Evolutionary conservation across 2,797 vertebrate genomes (phyloP).

Genomic region (Mallotus villosus): DNA sequence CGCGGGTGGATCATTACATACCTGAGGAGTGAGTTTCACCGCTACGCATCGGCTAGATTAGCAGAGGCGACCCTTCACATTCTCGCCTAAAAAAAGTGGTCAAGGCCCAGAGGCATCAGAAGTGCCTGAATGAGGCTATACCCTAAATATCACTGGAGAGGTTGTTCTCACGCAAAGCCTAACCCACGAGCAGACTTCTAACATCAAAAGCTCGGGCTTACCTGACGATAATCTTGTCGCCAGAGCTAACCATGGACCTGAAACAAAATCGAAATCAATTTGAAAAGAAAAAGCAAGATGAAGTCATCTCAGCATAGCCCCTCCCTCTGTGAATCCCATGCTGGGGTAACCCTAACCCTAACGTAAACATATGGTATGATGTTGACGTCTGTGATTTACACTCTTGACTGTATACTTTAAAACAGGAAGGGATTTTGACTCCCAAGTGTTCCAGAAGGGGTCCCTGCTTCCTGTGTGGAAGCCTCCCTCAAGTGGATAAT

Average conservation of each 20-base stretch:
- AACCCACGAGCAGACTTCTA: slow-evolving; percentile 13
- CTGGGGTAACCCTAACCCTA: background rate
- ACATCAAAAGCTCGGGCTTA: slow-evolving; percentile 59
- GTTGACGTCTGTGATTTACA: background rate
- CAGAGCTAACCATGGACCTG: slow-evolving; percentile 76
- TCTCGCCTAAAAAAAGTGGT: background rate
- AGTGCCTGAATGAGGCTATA: background rate
- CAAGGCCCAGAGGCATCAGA: background rate
- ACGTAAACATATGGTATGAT: too few species aligned
- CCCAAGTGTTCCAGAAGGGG: background rate
- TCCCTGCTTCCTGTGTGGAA: background rate
- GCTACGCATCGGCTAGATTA: too few species aligned
- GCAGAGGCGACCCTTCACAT: background rate
- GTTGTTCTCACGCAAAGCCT: background rate
- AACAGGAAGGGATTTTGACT: background rate
- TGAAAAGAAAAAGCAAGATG: slow-evolving; percentile 52
- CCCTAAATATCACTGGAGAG: background rate
- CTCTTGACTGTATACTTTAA: background rate
- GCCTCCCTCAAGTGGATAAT: background rate
- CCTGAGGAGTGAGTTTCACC: too few species aligned
- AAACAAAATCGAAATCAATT: slow-evolving; percentile 53
- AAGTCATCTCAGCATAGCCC: slow-evolving; percentile 28
- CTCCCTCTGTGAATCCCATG: too few species aligned
- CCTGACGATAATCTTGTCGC: slow-evolving; percentile 83
- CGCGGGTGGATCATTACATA: too few species aligned